These are phyloP conservation scores for Osmoderma eremita DNA, from an alignment of 2,888 invertebrate species.

Conservation along the genomic window DNA sequence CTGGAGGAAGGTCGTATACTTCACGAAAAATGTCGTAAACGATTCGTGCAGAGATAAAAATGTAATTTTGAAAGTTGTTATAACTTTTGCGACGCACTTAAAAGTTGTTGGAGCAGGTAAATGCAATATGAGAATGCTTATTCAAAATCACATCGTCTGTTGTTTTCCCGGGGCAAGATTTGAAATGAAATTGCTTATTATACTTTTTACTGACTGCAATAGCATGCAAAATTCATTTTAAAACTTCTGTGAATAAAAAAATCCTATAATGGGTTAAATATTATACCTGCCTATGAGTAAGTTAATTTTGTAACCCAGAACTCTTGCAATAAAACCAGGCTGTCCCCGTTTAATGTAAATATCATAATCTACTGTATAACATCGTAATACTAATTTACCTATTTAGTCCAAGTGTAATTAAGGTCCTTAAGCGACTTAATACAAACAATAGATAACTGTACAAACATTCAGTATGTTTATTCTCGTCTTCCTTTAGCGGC, in stretches of 20 bases:
- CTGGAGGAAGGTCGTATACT: too few species aligned
- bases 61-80: slow-evolving; percentile 41
- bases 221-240: background rate
- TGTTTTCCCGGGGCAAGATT: background rate
- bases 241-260: background rate
- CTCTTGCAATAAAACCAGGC: too few species aligned
- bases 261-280: too few species aligned
- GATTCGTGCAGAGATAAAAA: slow-evolving; percentile 12
- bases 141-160: slow-evolving; percentile 21
- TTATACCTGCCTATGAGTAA: too few species aligned
- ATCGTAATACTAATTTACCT: slow-evolving; percentile 22
- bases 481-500: slow-evolving; percentile 11
- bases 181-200: too few species aligned
- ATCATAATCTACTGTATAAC: slow-evolving; percentile 14
- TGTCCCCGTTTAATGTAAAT: too few species aligned
- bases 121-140: slow-evolving; percentile 27
- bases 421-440: slow-evolving; percentile 5
- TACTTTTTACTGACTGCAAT: too few species aligned
- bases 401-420: slow-evolving; percentile 22
- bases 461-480: slow-evolving; percentile 23
- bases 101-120: slow-evolving; percentile 18
- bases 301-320: too few species aligned
- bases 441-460: slow-evolving; percentile 19
- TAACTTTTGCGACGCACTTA: slow-evolving; percentile 37
- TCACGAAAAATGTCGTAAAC: background rate